Base-by-base conservation (phyloP, 92 coral and sea anemone species). In the Heteractis magnifica region DNA sequence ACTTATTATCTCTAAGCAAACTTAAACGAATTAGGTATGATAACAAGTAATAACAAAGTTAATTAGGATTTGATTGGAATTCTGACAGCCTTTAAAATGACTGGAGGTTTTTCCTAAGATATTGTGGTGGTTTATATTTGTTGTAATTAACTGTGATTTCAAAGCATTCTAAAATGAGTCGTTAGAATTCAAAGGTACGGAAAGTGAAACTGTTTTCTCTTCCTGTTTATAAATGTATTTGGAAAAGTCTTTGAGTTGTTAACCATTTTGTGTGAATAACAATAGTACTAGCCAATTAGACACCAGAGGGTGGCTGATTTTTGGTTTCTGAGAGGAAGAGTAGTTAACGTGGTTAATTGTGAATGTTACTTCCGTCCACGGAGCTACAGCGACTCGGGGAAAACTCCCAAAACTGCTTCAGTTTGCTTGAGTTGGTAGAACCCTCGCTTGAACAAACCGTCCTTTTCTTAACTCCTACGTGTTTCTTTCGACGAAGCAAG, bases 31-130 rank as follows among this genome's bases (percentile, higher is more conserved):
- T 62, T 23, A 62, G 19, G 19, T 62, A 62, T 18, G 73, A n/a
- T 10, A 68, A 68, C 21, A 64, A 64, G 73, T 23, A n/a, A 68
- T 62, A 23, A 23, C 73, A 68, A 21, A 23, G 73, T 68, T 68
- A 68, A 21, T 68, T 21, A 21, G 44, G 73, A 68, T 68, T 68
- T 68, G 73, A 68, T 68, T 68, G 73, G 49, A 68, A 20, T 23
- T 15, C 23, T 12, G 49, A n/a, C 7, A 6, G 16, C 26, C 21
- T 26, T n/a, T 12, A 21, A n/a, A 7, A 23, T 62, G 11, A 13
- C 15, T 62, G 14, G 20, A 62, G 19, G 13, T 53, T 53, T 62
- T 1, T 6, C 16, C 23, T 5, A 62, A 18, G 10, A 0, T 62
- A 9, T 62, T 55, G 10, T 55, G 0, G 14, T 13, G 59, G 59